phyloP scores from a whole-genome alignment of 2,113 vertebrate genomes.

The Rhinoptilus africanus region DNA sequence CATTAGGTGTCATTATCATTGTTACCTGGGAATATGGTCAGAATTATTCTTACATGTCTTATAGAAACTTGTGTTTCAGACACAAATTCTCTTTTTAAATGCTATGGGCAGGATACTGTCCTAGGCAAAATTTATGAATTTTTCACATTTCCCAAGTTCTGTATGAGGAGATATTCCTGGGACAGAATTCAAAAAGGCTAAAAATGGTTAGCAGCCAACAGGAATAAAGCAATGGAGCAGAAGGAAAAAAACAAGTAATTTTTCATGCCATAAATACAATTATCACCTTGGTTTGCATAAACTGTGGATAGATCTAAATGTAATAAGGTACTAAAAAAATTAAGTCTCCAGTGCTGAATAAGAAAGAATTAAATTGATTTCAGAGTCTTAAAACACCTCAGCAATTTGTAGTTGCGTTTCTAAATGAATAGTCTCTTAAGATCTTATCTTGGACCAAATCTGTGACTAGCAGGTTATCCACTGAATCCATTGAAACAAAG shows the following conservation, averaged over 20 bases:
- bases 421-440: not conserved
- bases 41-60: not conserved
- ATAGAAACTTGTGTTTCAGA: not conserved
- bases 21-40: not conserved
- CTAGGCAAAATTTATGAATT: not conserved
- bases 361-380: not conserved
- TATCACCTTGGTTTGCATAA: not conserved
- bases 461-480: not conserved
- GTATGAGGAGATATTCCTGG: not conserved
- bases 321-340: not conserved
- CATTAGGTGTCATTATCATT: not conserved
- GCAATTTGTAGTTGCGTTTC: not conserved
- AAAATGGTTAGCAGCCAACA: not conserved
- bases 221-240: not conserved
- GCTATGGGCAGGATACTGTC: not conserved
- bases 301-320: not conserved
- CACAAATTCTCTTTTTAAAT: not conserved
- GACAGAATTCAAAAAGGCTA: not conserved
- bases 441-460: not conserved
- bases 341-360: not conserved
- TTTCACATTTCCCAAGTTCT: not conserved
- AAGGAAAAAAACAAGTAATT: not conserved
- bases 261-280: not conserved
- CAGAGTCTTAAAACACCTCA: not conserved
- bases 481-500: not conserved